Percentiles rank a stretch among this genome's conserved stretches.
Conservation (phyloP, 2,888 invertebrate species). For the Drosophila limbata region DNA sequence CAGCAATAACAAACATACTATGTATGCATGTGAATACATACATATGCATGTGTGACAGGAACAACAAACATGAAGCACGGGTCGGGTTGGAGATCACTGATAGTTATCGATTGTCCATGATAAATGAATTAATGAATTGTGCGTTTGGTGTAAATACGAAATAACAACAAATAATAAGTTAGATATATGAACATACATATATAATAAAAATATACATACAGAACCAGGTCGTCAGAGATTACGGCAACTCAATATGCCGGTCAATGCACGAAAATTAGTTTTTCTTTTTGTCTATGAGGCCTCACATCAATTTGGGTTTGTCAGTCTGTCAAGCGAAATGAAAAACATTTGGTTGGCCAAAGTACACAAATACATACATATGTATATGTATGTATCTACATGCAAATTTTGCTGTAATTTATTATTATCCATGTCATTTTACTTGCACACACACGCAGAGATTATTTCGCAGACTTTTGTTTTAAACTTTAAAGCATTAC, state of each 20-base stretch:
- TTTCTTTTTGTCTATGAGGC: slow-evolving; percentile 39
- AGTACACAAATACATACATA: slow-evolving; percentile 15
- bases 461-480: slow-evolving; percentile 36
- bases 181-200: slow-evolving; percentile 7
- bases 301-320: slow-evolving; percentile 49
- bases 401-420: slow-evolving; percentile 56
- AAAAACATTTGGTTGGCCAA: slow-evolving; percentile 55
- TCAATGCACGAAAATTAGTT: slow-evolving; percentile 73
- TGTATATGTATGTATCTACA: background rate
- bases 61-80: slow-evolving; percentile 48
- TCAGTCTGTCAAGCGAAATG: slow-evolving; percentile 56
- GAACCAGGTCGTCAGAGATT: slow-evolving; percentile 10
- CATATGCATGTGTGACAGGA: slow-evolving; percentile 35
- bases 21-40: slow-evolving; percentile 15
- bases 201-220: slow-evolving; percentile 12
- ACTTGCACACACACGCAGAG: slow-evolving; percentile 19
- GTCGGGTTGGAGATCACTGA: slow-evolving; percentile 25
- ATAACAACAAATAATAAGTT: slow-evolving; percentile 32
- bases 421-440: slow-evolving; percentile 59
- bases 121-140: slow-evolving; percentile 59
- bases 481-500: slow-evolving; percentile 42
- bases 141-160: slow-evolving; percentile 46
- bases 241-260: slow-evolving; percentile 54
- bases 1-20: slow-evolving; percentile 45
- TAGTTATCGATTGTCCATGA: slow-evolving; percentile 53